Base-by-base conservation (phyloP, 2,888 invertebrate species). In the Bembecia ichneumoniformis region DNA sequence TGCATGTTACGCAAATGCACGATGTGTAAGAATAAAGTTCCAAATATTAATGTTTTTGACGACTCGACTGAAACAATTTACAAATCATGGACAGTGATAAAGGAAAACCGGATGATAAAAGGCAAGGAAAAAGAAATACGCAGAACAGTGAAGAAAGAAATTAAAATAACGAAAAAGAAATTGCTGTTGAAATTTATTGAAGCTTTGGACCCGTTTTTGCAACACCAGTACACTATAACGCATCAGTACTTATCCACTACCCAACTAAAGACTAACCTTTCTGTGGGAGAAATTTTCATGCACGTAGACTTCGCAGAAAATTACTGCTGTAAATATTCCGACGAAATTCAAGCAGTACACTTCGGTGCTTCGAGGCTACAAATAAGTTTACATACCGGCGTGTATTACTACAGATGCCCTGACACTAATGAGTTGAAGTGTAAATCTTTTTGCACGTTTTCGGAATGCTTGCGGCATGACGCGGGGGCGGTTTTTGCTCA, bases 401-500 rank as follows among this genome's bases (percentile, higher is more conserved):
- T 75, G 3, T 51, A 67, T 1, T 74, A 74, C 50, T 46, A 47
- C 5, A 48, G 55, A 46, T 51, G 55, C 40, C 43, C 14, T 35
- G 49, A 51, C 10, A 52, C 48, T 35, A 17, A 3, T 17, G 17
- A 17, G 17, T 17, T 17, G 17, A 17, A 17, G 17, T 17, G 17
- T 17, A 17, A 17, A 17, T 60, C 59, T 2, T 64, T 58, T 52
- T 65, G 68, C 52, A 60, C 70, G 20, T 50, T 77, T 3, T 73
- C 69, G 9, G 51, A 64, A 51, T 59, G 57, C 50, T 52, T 65
- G 3, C 50, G 60, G 5, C 77, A 79, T 62, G 61, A 63, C 47
- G 66, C 73, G 36, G 57, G 60, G 46, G 72, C 71, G 13, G 68
- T 79, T 47, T 77, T 77, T 71, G 67, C 68, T 9, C 73, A 77